Evolutionary conservation across 2,113 vertebrate genomes (phyloP).

Genomic region (Labeo rohita): DNA sequence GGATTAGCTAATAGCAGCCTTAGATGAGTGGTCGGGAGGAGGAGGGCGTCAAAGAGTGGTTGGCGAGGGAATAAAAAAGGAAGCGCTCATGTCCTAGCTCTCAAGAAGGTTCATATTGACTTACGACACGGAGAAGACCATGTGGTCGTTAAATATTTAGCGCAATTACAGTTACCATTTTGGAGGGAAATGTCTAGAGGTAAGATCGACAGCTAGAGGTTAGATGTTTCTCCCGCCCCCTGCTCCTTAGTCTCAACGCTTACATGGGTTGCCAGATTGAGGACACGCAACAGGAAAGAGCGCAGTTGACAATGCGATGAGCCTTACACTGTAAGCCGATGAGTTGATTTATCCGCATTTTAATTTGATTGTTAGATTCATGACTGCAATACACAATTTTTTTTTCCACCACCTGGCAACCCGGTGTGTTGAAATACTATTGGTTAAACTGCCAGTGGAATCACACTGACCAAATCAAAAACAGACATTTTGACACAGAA

Average conservation of each 20-base stretch:
- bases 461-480: neutral
- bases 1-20: conserved; percentile 79
- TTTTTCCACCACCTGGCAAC: neutral
- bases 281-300: too few relatives aligned
- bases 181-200: neutral
- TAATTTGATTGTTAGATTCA: too few relatives aligned
- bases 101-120: conserved; percentile 5
- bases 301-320: too few relatives aligned
- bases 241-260: too few relatives aligned
- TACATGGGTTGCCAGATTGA: too few relatives aligned
- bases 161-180: neutral
- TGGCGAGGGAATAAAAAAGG: conserved; percentile 32
- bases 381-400: neutral
- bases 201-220: neutral
- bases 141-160: conserved; percentile 10
- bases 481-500: neutral
- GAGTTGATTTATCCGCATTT: too few relatives aligned
- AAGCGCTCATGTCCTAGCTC: conserved; percentile 29
- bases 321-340: too few relatives aligned
- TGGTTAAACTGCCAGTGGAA: neutral
- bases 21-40: conserved; percentile 47
- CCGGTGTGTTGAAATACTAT: neutral
- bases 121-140: neutral
- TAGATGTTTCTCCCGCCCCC: too few relatives aligned
- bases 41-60: neutral